These are phyloP conservation scores for Odontamblyopus lacepedii DNA, from an alignment of 2,797 vertebrate genomes.

Conservation along the genomic window DNA sequence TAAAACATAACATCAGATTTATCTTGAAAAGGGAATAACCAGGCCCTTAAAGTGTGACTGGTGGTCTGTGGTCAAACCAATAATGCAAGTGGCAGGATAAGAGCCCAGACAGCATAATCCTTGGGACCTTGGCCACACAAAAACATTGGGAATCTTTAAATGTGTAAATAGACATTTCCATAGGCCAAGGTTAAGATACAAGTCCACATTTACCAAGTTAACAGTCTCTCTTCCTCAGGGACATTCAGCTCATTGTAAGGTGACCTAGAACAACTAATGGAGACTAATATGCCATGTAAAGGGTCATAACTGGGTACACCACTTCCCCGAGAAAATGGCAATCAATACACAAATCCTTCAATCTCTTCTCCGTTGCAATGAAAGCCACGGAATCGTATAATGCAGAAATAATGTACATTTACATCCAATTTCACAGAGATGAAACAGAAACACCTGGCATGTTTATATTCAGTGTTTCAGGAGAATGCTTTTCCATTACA, in stretches of 20 bases:
- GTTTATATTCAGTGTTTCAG: slow-evolving; percentile 76
- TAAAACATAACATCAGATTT: slow-evolving; percentile 88
- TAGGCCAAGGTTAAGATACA: slow-evolving; percentile 28
- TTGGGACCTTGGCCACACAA: slow-evolving; percentile 48
- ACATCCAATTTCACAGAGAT: slow-evolving; percentile 47
- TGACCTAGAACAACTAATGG: slow-evolving; percentile 75
- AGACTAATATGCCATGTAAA: slow-evolving; percentile 74
- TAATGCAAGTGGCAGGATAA: slow-evolving; percentile 67
- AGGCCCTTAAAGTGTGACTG: slow-evolving; percentile 84
- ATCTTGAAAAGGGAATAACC: slow-evolving; percentile 95
- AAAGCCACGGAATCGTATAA: slow-evolving; percentile 54
- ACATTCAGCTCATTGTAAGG: slow-evolving; percentile 70
- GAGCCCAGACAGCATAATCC: slow-evolving; percentile 60
- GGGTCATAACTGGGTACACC: slow-evolving; percentile 62
- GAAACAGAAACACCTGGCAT: slow-evolving; percentile 67
- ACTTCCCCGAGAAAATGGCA: slow-evolving; percentile 58
- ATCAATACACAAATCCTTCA: slow-evolving; percentile 68
- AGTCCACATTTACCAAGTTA: slow-evolving; percentile 8
- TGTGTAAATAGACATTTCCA: slow-evolving; percentile 75
- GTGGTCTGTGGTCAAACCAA: slow-evolving; percentile 84
- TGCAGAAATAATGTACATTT: slow-evolving; percentile 70
- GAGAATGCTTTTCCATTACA: slow-evolving; percentile 80
- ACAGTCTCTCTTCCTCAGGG: slow-evolving; percentile 63
- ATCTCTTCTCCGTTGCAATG: slow-evolving; percentile 59
- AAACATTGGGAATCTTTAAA: slow-evolving; percentile 23